These are phyloP conservation scores for Eupithecia centaureata DNA, from an alignment of 2,888 invertebrate genomes.

Conservation along the genomic window DNA sequence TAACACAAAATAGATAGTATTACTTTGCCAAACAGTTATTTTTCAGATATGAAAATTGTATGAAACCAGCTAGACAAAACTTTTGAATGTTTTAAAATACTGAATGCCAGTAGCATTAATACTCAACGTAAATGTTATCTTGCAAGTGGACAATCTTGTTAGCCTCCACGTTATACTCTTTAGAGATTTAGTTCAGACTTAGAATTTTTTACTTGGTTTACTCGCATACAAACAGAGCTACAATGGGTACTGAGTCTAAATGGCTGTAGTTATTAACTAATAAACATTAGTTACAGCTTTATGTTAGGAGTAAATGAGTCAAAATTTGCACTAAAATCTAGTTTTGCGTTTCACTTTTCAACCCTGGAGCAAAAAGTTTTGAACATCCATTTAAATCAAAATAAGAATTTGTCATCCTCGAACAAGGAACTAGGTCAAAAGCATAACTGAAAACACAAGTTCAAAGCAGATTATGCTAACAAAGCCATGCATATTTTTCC, in stretches of 20 bases:
- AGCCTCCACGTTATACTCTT: neutral
- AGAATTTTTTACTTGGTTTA: neutral
- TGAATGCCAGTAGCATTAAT: neutral
- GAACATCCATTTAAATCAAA: neutral
- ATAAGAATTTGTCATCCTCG: conserved; percentile 5
- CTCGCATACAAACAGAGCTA: neutral
- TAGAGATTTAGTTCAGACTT: neutral
- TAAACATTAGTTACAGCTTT: neutral
- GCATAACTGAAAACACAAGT: conserved; percentile 23
- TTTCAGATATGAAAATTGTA: neutral
- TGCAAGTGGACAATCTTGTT: conserved; percentile 10
- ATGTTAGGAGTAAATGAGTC: neutral
- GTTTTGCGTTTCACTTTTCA: neutral
- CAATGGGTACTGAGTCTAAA: neutral
- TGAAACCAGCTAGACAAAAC: neutral
- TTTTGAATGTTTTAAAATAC: neutral
- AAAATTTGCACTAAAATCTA: neutral
- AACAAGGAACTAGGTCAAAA: conserved; percentile 14
- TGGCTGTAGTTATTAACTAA: neutral
- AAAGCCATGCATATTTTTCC: conserved; percentile 29
- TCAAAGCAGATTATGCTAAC: conserved; percentile 31
- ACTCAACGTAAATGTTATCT: neutral
- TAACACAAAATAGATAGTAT: neutral
- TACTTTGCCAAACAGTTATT: neutral
- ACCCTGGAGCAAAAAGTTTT: neutral